Conservation (phyloP, 2,797 vertebrate species). For the Urosaurus nigricauda region DNA sequence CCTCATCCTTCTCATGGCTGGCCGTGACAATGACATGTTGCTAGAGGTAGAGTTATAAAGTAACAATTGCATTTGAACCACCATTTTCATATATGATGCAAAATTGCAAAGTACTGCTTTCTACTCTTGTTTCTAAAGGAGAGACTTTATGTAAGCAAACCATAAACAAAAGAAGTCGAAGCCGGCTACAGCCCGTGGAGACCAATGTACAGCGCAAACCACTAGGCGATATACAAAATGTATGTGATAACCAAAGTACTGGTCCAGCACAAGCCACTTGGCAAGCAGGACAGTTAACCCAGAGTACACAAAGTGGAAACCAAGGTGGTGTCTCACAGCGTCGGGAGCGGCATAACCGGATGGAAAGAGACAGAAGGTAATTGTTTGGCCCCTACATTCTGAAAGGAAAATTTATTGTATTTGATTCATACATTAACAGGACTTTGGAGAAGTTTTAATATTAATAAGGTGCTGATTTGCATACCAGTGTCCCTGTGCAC, state of each 20-base stretch:
- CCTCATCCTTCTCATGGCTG: too few species aligned
- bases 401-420: neutral
- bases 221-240: slow-evolving; percentile 76
- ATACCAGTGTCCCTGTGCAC: neutral
- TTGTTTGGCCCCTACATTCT: neutral
- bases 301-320: slow-evolving; percentile 55
- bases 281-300: slow-evolving; percentile 61
- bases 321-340: slow-evolving; percentile 79
- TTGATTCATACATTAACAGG: neutral
- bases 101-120: slow-evolving; percentile 52
- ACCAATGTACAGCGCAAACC: slow-evolving; percentile 68
- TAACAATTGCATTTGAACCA: neutral
- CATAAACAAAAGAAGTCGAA: slow-evolving; percentile 73
- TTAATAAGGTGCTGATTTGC: neutral
- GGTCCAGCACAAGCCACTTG: slow-evolving; percentile 52
- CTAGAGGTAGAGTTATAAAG: neutral
- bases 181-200: slow-evolving; percentile 63
- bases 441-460: neutral
- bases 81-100: neutral
- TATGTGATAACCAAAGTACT: slow-evolving; percentile 54
- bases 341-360: slow-evolving; percentile 89
- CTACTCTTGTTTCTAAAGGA: slow-evolving; percentile 73
- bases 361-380: slow-evolving; percentile 87
- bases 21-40: too few species aligned
- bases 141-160: slow-evolving; percentile 79